These are phyloP conservation scores for Colletes collaris DNA, from an alignment of 2,888 invertebrate species.

Conservation along the genomic window DNA sequence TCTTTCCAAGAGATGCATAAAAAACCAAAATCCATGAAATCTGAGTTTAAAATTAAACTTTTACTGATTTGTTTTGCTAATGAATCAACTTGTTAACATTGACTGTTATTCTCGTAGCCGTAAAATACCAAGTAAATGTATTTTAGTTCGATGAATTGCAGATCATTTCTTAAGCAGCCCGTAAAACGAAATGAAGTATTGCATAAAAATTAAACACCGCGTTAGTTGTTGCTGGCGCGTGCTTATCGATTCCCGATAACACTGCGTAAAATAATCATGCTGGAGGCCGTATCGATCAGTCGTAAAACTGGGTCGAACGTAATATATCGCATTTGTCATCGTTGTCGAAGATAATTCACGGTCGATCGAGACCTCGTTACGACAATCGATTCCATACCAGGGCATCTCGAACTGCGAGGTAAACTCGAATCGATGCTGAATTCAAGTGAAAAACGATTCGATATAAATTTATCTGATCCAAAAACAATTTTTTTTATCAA, in stretches of 20 bases:
- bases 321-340: slow-evolving; percentile 40
- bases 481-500: too few relatives aligned
- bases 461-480: too few relatives aligned
- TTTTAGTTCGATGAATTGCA: background rate
- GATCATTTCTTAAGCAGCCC: background rate
- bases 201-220: background rate
- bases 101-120: too few relatives aligned
- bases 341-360: slow-evolving; percentile 42
- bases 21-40: too few relatives aligned
- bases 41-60: too few relatives aligned
- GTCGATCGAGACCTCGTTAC: slow-evolving; percentile 8
- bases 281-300: slow-evolving; percentile 39
- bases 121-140: background rate
- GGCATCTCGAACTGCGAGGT: background rate
- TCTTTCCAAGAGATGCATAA: too few relatives aligned
- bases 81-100: too few relatives aligned
- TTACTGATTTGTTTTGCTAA: too few relatives aligned
- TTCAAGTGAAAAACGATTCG: too few relatives aligned
- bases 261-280: slow-evolving; percentile 25
- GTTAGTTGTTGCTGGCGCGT: background rate
- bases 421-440: background rate
- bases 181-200: background rate
- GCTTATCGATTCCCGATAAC: slow-evolving; percentile 36
- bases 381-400: slow-evolving; percentile 7
- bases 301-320: slow-evolving; percentile 50